These are phyloP conservation scores for Antechinus flavipes DNA, from an alignment of 2,113 vertebrate species.

Conservation along the genomic window DNA sequence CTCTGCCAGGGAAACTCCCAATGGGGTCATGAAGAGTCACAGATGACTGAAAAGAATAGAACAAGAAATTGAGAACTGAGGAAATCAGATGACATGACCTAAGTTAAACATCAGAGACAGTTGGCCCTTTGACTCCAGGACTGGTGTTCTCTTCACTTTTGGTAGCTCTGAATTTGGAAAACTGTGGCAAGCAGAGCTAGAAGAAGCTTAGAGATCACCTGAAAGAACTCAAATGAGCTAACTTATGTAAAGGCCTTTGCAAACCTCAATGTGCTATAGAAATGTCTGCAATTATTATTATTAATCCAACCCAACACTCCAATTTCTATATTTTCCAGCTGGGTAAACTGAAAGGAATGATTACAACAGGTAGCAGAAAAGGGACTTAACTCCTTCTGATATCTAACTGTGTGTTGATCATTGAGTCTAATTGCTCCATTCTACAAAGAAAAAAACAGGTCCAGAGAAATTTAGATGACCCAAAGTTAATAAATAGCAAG, in stretches of 20 bases:
- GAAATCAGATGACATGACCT: neutral
- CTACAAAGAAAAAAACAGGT: neutral
- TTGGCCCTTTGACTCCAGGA: neutral
- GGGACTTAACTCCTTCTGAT: neutral
- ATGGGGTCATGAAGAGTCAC: neutral
- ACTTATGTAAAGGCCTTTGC: neutral
- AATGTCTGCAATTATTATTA: neutral
- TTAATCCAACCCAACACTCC: neutral
- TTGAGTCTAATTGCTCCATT: neutral
- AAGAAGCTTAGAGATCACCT: neutral
- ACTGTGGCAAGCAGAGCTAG: neutral
- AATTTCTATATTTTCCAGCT: neutral
- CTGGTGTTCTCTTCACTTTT: neutral
- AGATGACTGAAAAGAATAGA: neutral
- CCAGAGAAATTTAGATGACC: neutral
- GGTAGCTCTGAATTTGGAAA: neutral
- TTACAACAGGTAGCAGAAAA: neutral
- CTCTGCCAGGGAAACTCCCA: neutral
- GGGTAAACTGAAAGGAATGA: neutral
- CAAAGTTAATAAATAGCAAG: neutral
- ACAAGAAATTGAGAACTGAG: conserved; percentile 7
- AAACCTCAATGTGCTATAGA: neutral
- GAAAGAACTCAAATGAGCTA: neutral
- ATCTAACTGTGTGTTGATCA: neutral
- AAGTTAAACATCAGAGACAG: neutral